Percentiles rank a stretch among this genome's conserved stretches.
phyloP scores from a whole-genome alignment of 2,113 vertebrate genomes.

The Seriola rivoliana region DNA sequence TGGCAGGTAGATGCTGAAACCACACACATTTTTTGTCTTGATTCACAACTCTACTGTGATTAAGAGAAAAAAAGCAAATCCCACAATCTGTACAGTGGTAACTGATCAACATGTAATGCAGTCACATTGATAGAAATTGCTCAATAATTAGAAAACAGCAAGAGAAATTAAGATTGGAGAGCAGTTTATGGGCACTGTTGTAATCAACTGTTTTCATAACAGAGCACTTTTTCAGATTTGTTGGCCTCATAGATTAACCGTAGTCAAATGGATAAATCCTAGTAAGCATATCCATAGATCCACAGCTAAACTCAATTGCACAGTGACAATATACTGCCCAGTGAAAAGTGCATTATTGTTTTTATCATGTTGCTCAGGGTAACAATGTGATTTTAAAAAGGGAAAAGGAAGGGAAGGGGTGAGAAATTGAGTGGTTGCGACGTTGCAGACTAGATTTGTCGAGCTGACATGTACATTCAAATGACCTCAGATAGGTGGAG shows the following conservation, averaged over 20 bases:
- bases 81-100: constrained; percentile 95
- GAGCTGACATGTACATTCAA: constrained; percentile 70
- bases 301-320: constrained; percentile 86
- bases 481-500: constrained; percentile 80
- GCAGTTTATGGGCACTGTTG: constrained; percentile 67
- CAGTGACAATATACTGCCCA: constrained; percentile 94
- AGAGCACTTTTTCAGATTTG: constrained; percentile 73
- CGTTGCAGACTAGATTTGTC: constrained; percentile 66
- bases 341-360: constrained; percentile 98
- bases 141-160: constrained; percentile 44
- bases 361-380: constrained; percentile 98
- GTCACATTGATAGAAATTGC: constrained; percentile 65
- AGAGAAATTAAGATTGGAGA: constrained; percentile 59
- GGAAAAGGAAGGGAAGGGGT: constrained; percentile 21
- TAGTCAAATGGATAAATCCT: constrained; percentile 55
- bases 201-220: constrained; percentile 74
- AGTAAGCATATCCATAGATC: constrained; percentile 63
- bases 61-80: constrained; percentile 81
- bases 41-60: constrained; percentile 85
- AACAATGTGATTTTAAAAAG: constrained; percentile 89
- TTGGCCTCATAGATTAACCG: constrained; percentile 63
- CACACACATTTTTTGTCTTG: constrained; percentile 80
- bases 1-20: constrained; percentile 88
- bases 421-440: constrained; percentile 52
- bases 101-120: constrained; percentile 91